Percentiles rank a stretch among this genome's conserved stretches.
These are phyloP conservation scores for Amazonetta brasiliensis DNA, from an alignment of 2,797 vertebrate genomes.

Conservation along the genomic window DNA sequence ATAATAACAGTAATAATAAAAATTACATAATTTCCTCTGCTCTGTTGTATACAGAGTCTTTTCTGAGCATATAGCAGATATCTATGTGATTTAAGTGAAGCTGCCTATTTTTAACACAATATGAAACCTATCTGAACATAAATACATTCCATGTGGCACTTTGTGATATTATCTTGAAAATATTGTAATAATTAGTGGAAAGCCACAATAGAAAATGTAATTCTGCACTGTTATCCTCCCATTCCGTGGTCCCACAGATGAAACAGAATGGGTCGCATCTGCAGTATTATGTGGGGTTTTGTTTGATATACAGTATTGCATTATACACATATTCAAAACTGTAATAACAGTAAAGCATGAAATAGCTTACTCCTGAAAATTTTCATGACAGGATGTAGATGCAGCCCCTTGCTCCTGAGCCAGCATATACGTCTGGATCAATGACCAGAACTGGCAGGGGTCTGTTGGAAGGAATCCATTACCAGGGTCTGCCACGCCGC, in stretches of 20 bases:
- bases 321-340: conserved; percentile 47
- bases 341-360: conserved; percentile 46
- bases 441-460: background rate
- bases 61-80: conserved; percentile 46
- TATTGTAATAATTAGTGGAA: conserved; percentile 64
- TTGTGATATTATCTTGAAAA: conserved; percentile 55
- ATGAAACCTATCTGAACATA: conserved; percentile 67
- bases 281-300: conserved; percentile 48
- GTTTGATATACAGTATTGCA: conserved; percentile 55
- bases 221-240: conserved; percentile 30
- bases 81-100: conserved; percentile 42
- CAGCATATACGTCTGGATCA: conserved; percentile 8
- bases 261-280: conserved; percentile 65
- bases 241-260: conserved; percentile 33
- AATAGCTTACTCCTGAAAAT: conserved; percentile 64
- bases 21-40: conserved; percentile 50
- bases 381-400: conserved; percentile 21
- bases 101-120: conserved; percentile 60
- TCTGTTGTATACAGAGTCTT: background rate
- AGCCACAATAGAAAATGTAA: conserved; percentile 61
- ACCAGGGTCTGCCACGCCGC: background rate
- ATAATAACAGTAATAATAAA: background rate
- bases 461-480: conserved; percentile 12
- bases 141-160: conserved; percentile 56
- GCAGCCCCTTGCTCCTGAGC: background rate